Evolutionary conservation across 2,797 vertebrate species (phyloP), one percentile per base, ranked within the genome.

Genomic region (Pantherophis alleghaniensis): DNA sequence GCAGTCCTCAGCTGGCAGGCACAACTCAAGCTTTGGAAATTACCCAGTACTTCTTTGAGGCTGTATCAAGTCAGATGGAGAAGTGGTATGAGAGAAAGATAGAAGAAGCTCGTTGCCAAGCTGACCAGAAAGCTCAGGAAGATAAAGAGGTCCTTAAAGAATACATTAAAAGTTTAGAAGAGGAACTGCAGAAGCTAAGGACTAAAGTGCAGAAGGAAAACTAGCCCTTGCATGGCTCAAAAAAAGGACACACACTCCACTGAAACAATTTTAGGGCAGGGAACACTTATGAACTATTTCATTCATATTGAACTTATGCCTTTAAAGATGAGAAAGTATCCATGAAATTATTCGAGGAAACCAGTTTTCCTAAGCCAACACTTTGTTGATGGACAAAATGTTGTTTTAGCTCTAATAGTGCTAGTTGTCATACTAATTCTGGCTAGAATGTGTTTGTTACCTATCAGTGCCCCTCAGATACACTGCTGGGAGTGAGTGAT

Each of bases 61-160:
- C 99, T 0, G 98, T 99, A 91, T 99, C 99, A 0, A 98, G 98
- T 0, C 99, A 99, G 97, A 99, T 99, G 99, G 99, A 99, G 97
- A 99, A 98, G 96, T 99, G 99, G 99, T 99, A 99, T 0, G 98
- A 99, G 89, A 98, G 98, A 94, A 99, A 99, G 97, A 98, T 99
- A 90, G 98, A 99, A 92, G 99, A 99, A 96, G 98, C 98, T 1
- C 98, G 98, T 42, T 97, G 97, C 96, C 98, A 99, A 96, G 98
- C 98, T 0, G 97, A 98, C 79, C 98, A 98, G 97, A 98, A 97
- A 93, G 99, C 98, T 0, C 98, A 98, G 96, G 98, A 98, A 0
- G 99, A 99, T 95, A 98, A 98, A 91, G 98, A 96, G 2, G 97
- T 96, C 0, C 98, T 99, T 93, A 96, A 99, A 53, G 98, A 99